A percentile compares a stretch with the other conserved stretches of the same genome.
These are phyloP conservation scores for Chironomus striatipennis DNA, from an alignment of 1,140 invertebrate genomes.

Conservation along the genomic window DNA sequence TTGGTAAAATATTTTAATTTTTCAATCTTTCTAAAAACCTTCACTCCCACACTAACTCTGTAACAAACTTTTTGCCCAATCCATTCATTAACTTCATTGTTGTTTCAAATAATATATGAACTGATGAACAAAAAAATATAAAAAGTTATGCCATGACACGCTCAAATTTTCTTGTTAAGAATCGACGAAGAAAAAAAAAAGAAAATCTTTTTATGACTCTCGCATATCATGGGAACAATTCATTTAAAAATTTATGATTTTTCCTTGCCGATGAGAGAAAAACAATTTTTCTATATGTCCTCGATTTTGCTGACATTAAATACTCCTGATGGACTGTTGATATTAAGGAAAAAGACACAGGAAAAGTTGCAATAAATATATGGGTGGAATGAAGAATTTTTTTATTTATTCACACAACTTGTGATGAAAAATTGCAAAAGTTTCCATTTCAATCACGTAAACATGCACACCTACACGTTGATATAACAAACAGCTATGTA, in stretches of 20 bases:
- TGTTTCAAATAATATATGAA: not conserved
- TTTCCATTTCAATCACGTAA: no score
- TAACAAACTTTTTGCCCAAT: not conserved
- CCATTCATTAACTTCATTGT: no score
- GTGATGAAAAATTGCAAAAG: no score
- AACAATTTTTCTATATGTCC: not conserved
- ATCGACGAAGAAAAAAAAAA: not conserved
- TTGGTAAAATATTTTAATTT: no score
- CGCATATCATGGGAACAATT: slow-evolving; percentile 4
- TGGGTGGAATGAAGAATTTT: not conserved
- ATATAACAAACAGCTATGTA: no score
- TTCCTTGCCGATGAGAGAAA: not conserved
- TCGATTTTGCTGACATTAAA: not conserved
- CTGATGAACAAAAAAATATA: not conserved
- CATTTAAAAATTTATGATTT: slow-evolving; percentile 6
- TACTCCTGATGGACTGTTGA: not conserved
- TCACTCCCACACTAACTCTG: no score
- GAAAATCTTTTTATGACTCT: slow-evolving; percentile 2
- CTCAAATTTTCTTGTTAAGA: not conserved
- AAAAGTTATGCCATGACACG: not conserved
- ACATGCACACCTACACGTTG: no score
- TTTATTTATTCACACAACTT: not conserved
- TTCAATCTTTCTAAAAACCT: no score
- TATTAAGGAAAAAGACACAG: not conserved
- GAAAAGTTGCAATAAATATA: not conserved